Base-by-base conservation (phyloP, 2,888 invertebrate genomes). In the Dromius quadrimaculatus region DNA sequence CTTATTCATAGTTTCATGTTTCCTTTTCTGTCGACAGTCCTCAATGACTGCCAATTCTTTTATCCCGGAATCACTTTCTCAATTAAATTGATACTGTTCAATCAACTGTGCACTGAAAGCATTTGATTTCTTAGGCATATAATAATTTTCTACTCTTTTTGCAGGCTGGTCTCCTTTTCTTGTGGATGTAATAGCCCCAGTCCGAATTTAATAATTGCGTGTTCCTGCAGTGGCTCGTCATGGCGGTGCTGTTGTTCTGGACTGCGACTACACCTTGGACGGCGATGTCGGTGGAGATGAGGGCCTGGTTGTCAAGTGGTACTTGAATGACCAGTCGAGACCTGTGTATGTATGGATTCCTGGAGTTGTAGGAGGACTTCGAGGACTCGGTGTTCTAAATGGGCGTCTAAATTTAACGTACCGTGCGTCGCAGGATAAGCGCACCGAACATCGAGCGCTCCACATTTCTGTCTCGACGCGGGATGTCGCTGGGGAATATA, bases 401-500 rank as follows among this genome's bases (percentile, higher is more conserved):
- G 75, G n/a, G 63, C 74, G 5, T 70, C 77, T 78, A 72, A 81
- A 78, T 77, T 83, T 84, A 74, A 87, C 81, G 84, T 80, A 81
- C 74, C 76, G 77, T 11, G 80, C 79, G 11, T 79, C 79, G 66
- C 76, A 85, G 61, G 87, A 88, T 70, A 85, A 85, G 19, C 81
- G 87, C 73, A 87, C 86, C 75, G 83, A 84, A 69, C 87, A 88
- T 74, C 83, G 89, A 74, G 90, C 90, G 6, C 84, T 90, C 76
- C 88, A 89, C 77, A 89, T 91, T 77, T 77, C 88, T 71, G 86
- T 85, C 65, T 88, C 88, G n/a, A 87, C 87, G 15, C 88, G 88
- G 13, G 88, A 89, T 68, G 84, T 91, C 72, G 87, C 88, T 32
- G 91, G 91, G 3, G 87, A 89, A 76, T 91, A 91, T 79, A 88